Evolutionary conservation across 2,888 invertebrate genomes (phyloP).

Genomic region (Synergus japonicus): DNA sequence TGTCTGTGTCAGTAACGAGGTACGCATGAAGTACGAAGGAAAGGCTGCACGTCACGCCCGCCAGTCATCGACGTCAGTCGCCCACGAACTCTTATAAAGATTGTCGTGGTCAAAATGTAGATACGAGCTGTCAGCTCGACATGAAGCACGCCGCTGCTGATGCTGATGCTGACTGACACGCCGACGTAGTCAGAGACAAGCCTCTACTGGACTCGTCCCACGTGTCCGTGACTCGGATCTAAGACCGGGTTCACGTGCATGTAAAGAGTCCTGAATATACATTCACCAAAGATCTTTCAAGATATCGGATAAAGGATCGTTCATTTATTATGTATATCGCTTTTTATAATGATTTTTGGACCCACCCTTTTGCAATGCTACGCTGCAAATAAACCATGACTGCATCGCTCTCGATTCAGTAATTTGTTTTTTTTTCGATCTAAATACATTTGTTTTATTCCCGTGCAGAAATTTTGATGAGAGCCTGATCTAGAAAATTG

Average conservation of each 20-base stretch:
- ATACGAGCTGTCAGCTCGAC: constrained; percentile 68
- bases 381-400: too few species aligned
- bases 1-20: constrained; percentile 57
- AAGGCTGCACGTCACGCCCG: constrained; percentile 67
- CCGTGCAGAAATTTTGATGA: too few species aligned
- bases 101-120: constrained; percentile 67
- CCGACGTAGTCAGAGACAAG: constrained; percentile 60
- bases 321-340: too few species aligned
- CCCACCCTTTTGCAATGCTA: too few species aligned
- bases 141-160: constrained; percentile 65
- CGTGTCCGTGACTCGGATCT: constrained; percentile 20
- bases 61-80: constrained; percentile 70
- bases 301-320: not conserved
- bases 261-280: not conserved
- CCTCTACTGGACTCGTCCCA: constrained; percentile 36
- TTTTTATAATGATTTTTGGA: too few species aligned
- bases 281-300: not conserved
- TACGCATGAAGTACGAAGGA: constrained; percentile 60
- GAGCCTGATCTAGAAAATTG: too few species aligned
- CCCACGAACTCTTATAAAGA: constrained; percentile 69
- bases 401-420: too few species aligned
- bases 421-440: too few species aligned
- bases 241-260: not conserved
- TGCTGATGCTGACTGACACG: constrained; percentile 57
- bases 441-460: too few species aligned